Conservation (phyloP, 2,888 invertebrate species). For the Coelogynopora nodosa region DNA sequence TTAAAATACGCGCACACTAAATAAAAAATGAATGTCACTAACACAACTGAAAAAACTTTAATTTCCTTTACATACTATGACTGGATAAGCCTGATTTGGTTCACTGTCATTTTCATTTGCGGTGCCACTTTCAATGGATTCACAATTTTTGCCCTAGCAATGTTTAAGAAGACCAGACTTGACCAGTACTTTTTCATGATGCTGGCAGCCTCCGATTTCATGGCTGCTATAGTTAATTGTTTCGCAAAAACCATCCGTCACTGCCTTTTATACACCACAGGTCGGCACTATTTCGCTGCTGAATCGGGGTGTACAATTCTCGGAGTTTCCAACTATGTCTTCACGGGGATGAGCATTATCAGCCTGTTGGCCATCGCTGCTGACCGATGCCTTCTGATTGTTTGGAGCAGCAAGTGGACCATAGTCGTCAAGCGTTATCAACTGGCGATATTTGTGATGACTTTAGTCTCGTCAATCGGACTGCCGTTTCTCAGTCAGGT, state of each 20-base stretch:
- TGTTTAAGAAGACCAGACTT: background rate
- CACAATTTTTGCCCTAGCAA: background rate
- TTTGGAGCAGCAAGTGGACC: background rate
- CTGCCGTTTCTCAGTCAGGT: background rate
- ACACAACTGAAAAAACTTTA: no score
- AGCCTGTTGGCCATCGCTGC: background rate
- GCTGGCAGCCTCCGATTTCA: background rate
- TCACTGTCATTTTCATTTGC: background rate
- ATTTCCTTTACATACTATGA: no score
- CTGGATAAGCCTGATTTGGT: background rate
- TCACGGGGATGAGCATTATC: background rate
- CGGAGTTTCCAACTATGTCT: background rate
- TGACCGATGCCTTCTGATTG: background rate
- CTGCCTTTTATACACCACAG: background rate
- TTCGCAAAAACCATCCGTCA: background rate
- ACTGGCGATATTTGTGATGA: background rate
- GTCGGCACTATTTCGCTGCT: background rate
- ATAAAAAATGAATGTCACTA: no score
- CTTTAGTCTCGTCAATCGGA: background rate
- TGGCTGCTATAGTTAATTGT: background rate
- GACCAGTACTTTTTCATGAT: background rate
- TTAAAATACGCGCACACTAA: no score
- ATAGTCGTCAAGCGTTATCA: background rate
- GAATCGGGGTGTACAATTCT: background rate
- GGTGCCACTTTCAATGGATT: background rate